A percentile compares a stretch with the other conserved stretches of the same genome.
These are phyloP conservation scores for Agapornis canus DNA, from an alignment of 2,797 vertebrate genomes.

Conservation along the genomic window DNA sequence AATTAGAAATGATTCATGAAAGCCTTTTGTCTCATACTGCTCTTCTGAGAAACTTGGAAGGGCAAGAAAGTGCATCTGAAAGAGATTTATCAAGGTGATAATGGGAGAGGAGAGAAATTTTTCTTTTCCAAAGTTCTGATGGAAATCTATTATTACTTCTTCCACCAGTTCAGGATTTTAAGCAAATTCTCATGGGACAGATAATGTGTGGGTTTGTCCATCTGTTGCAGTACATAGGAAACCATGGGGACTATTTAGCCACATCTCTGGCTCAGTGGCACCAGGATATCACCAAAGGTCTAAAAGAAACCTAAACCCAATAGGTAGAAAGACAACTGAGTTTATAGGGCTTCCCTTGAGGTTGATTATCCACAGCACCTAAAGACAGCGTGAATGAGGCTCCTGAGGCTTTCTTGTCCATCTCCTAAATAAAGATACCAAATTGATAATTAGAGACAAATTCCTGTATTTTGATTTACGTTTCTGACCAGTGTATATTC, in stretches of 20 bases:
- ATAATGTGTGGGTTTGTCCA: background rate
- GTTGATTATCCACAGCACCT: background rate
- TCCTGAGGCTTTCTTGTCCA: background rate
- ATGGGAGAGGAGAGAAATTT: background rate
- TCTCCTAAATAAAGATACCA: background rate
- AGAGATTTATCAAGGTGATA: conserved; percentile 23
- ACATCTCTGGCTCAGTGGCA: background rate
- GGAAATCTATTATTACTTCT: background rate
- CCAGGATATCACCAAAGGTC: background rate
- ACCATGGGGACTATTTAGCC: background rate
- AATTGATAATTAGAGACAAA: background rate
- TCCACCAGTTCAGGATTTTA: background rate
- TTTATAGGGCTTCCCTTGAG: background rate
- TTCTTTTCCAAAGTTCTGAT: background rate
- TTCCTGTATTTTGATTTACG: background rate
- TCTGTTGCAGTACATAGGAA: background rate
- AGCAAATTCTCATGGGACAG: background rate
- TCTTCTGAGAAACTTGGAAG: background rate
- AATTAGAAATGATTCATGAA: conserved; percentile 30
- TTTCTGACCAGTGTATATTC: background rate
- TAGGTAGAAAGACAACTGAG: background rate
- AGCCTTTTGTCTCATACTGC: background rate
- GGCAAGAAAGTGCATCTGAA: background rate
- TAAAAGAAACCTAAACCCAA: background rate
- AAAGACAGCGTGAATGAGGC: background rate